phyloP scores from a whole-genome alignment of 2,797 vertebrate genomes.

The Hylomyscus alleni region DNA sequence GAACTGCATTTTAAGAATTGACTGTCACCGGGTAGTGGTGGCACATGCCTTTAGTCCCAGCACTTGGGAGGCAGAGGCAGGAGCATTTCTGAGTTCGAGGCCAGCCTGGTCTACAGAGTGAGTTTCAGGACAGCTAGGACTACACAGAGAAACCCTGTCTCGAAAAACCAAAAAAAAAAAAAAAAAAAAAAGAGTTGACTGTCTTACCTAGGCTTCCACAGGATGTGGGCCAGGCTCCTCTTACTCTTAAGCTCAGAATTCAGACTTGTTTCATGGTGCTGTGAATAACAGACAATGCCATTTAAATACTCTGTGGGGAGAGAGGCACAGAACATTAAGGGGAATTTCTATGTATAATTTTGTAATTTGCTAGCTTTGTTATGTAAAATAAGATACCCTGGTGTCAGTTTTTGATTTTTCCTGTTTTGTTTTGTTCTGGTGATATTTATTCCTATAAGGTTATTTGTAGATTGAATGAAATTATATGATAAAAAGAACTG shows the following conservation, averaged over 20 bases:
- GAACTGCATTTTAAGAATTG: slow-evolving; percentile 33
- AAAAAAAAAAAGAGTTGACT: slow-evolving; percentile 8
- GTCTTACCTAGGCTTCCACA: slow-evolving; percentile 5
- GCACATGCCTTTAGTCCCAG: no score
- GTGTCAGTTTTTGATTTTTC: background rate
- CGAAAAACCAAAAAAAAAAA: no score
- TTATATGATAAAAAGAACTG: background rate
- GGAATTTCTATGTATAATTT: background rate
- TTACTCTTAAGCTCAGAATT: background rate
- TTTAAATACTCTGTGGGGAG: slow-evolving; percentile 8
- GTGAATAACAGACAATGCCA: background rate
- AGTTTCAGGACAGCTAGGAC: no score
- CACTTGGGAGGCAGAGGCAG: no score
- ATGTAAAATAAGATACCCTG: background rate
- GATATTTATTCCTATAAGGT: background rate
- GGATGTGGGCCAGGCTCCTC: background rate
- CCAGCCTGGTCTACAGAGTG: no score
- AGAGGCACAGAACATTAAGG: background rate
- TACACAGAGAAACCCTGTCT: no score
- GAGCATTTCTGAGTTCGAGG: no score
- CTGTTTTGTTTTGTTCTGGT: background rate
- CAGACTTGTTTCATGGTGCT: background rate
- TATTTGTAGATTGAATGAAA: background rate
- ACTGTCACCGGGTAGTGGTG: no score
- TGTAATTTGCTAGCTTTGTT: background rate